Evolutionary conservation across 2,797 vertebrate genomes (phyloP).

Genomic region (Rhinogobio ventralis): DNA sequence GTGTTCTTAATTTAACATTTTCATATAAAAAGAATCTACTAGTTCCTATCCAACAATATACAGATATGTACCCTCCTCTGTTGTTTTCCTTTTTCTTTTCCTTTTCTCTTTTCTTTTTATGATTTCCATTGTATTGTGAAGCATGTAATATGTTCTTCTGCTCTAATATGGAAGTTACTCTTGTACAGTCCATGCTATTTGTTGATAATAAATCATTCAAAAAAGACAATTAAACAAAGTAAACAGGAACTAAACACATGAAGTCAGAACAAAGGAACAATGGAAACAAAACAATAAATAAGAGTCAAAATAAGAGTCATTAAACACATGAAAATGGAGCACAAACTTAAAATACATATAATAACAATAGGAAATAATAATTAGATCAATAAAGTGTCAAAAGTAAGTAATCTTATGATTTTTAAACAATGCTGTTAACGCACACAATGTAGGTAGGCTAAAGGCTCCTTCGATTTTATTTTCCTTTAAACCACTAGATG

Average conservation of each 20-base stretch:
- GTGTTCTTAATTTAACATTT: neutral
- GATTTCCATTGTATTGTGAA: neutral
- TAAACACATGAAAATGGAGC: neutral
- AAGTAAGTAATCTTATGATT: no score
- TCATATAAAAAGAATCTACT: no score
- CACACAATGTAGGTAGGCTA: no score
- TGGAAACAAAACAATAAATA: neutral
- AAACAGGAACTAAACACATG: slow-evolving; percentile 4
- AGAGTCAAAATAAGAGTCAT: slow-evolving; percentile 9
- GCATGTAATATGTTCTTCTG: neutral
- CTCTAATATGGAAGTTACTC: neutral
- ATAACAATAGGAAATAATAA: no score
- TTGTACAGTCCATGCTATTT: neutral
- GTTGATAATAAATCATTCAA: neutral
- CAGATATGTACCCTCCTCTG: neutral
- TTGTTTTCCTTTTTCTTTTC: neutral
- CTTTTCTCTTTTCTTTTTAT: neutral
- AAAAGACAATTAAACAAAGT: neutral
- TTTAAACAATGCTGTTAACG: no score
- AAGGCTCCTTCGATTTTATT: no score
- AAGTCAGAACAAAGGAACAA: neutral
- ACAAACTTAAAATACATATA: no score
- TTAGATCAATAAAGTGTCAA: no score
- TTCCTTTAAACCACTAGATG: no score
- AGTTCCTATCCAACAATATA: no score